Evolutionary conservation across 2,888 invertebrate species (phyloP), one percentile per base, ranked within the genome.

Genomic region (Craniophora ligustri): DNA sequence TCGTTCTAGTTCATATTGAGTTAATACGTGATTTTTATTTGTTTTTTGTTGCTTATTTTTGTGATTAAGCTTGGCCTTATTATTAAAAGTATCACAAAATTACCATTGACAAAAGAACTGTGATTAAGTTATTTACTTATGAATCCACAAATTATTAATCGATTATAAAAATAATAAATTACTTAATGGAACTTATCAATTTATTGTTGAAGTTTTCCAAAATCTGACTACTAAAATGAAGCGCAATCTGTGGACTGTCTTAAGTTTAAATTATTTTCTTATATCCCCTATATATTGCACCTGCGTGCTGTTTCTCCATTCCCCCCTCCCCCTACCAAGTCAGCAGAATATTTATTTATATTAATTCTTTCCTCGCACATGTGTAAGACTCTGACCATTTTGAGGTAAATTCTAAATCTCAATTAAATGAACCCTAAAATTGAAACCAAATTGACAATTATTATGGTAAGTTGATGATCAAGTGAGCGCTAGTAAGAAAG

Each of bases 391-490:
- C 32, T 51, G 63, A 63, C 53, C 62, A 50, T 58, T 60, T 61
- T 61, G 72, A 78, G 58, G 38, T 58, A 16, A 57, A 58, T 69
- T 73, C 69, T 76, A 75, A 80, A 80, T 76, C 72, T 72, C 67
- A 71, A 71, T 54, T 42, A 35, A 84, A 81, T 80, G 76, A 81
- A 68, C 82, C 85, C 85, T 86, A 87, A 89, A 86, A 88, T 86
- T 83, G 86, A 90, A 84, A 85, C 91, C 91, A 92, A 91, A 91
- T 89, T 87, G 76, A 73, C 78, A 66, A 76, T 78, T 82, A 77
- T 78, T 64, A 78, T 68, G 67, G 67, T 83, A 83, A 83, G 79
- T 79, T 75, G 71, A 79, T 70, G 80, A 81, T 76, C 82, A 78
- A 79, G 77, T 67, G 71, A 71, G 80, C 85, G 87, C 87, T 83